phyloP scores from a whole-genome alignment of 2,113 vertebrate species.

The Sinocyclocheilus grahami region DNA sequence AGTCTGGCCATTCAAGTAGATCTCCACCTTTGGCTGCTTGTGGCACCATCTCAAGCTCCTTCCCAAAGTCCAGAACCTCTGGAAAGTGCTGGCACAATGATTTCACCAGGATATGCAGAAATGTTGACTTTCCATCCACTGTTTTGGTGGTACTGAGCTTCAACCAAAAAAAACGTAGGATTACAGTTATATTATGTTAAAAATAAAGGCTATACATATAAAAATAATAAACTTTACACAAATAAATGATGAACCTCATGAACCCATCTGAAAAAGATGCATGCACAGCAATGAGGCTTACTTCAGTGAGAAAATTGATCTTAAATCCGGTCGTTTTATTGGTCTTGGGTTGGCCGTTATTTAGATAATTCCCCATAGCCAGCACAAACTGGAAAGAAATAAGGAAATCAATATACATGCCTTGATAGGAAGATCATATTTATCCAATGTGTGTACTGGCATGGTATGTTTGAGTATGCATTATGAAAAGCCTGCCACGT shows the following conservation, averaged over 20 bases:
- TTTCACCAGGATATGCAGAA: slow-evolving; percentile 97
- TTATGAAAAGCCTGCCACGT: neutral
- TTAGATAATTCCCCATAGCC: slow-evolving; percentile 98
- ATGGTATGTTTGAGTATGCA: neutral
- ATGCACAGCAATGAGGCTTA: slow-evolving; percentile 55
- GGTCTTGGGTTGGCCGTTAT: slow-evolving; percentile 92
- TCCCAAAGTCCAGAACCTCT: slow-evolving; percentile 93
- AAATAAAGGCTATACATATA: neutral
- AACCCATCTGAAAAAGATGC: neutral
- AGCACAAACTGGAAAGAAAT: slow-evolving; percentile 86
- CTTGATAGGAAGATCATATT: neutral
- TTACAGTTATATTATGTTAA: neutral
- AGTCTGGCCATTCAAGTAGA: neutral
- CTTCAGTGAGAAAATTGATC: slow-evolving; percentile 98
- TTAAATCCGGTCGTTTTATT: slow-evolving; percentile 96
- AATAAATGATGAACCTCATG: neutral
- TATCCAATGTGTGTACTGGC: neutral
- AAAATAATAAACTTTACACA: neutral
- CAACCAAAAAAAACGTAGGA: neutral
- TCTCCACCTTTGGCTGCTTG: slow-evolving; percentile 93
- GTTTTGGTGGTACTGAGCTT: slow-evolving; percentile 97
- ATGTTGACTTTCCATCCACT: slow-evolving; percentile 95
- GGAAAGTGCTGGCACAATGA: slow-evolving; percentile 97
- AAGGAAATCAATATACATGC: neutral
- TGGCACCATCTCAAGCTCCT: slow-evolving; percentile 92